Conservation (phyloP, 2,888 invertebrate species). For the Xestia rhomboidea region DNA sequence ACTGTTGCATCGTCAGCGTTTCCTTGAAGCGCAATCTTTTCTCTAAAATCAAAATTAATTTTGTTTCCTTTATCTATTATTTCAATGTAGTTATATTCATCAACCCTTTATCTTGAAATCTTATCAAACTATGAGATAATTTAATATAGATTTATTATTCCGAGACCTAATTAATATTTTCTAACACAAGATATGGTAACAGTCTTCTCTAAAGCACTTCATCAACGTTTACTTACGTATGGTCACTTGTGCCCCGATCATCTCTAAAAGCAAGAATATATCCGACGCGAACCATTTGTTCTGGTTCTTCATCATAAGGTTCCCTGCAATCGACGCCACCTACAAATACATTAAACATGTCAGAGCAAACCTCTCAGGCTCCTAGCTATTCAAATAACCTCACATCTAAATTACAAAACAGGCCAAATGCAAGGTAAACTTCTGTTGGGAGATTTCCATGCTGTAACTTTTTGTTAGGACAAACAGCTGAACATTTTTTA, state of each 20-base stretch:
- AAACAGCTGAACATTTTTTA: conserved; percentile 3
- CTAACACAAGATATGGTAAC: background rate
- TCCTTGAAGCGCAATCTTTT: conserved; percentile 42
- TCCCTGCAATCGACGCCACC: conserved; percentile 93
- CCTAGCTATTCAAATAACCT: conserved; percentile 43
- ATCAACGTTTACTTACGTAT: conserved; percentile 72
- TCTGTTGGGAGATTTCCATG: conserved; percentile 38
- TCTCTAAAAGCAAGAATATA: conserved; percentile 89
- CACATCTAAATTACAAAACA: conserved; percentile 44
- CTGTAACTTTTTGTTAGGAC: conserved; percentile 23
- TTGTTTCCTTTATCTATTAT: background rate
- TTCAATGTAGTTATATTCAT: background rate
- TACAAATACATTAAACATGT: conserved; percentile 71
- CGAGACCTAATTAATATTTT: background rate
- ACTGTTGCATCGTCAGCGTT: conserved; percentile 80
- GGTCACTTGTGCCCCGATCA: conserved; percentile 77
- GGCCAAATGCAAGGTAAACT: conserved; percentile 46
- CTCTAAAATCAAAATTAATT: conserved; percentile 28
- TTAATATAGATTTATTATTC: background rate
- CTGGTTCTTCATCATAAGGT: conserved; percentile 92
- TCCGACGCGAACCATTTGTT: conserved; percentile 93
- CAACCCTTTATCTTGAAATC: background rate
- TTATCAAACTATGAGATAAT: background rate
- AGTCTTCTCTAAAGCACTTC: background rate
- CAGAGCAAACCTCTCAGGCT: conserved; percentile 32